Evolutionary conservation across 2,113 vertebrate genomes (phyloP).

Genomic region (Sinosuthora webbiana): DNA sequence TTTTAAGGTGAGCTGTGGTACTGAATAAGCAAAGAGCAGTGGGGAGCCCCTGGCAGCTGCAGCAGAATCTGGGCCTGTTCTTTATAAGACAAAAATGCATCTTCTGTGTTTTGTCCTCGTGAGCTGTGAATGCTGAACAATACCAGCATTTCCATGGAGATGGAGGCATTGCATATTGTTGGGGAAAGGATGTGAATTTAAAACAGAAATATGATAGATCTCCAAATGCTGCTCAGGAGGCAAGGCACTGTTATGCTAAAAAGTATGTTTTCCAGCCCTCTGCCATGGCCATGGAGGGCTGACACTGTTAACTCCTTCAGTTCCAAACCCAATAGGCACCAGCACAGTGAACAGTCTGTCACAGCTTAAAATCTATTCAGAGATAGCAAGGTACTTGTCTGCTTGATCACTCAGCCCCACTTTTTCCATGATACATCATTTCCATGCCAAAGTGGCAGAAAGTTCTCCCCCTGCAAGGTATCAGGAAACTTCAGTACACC

Average conservation of each 20-base stretch:
- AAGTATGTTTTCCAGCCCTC: neutral
- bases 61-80: neutral
- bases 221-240: neutral
- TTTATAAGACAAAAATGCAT: slow-evolving; percentile 4
- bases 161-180: slow-evolving; percentile 19
- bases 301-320: neutral
- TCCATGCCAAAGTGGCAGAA: neutral
- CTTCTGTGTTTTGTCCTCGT: neutral
- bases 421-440: neutral
- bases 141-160: slow-evolving; percentile 66
- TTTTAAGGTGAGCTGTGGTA: neutral
- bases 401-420: neutral
- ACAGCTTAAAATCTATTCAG: neutral
- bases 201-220: slow-evolving; percentile 40
- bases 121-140: neutral
- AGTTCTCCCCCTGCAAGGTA: neutral
- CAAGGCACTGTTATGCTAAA: neutral
- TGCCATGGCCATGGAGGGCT: neutral
- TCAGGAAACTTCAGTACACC: neutral
- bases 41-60: neutral
- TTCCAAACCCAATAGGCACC: neutral
- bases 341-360: neutral
- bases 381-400: neutral
- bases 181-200: slow-evolving; percentile 44
- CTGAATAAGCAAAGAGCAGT: slow-evolving; percentile 22